Conservation (phyloP, 2,888 invertebrate genomes). For the Callinectes sapidus region DNA sequence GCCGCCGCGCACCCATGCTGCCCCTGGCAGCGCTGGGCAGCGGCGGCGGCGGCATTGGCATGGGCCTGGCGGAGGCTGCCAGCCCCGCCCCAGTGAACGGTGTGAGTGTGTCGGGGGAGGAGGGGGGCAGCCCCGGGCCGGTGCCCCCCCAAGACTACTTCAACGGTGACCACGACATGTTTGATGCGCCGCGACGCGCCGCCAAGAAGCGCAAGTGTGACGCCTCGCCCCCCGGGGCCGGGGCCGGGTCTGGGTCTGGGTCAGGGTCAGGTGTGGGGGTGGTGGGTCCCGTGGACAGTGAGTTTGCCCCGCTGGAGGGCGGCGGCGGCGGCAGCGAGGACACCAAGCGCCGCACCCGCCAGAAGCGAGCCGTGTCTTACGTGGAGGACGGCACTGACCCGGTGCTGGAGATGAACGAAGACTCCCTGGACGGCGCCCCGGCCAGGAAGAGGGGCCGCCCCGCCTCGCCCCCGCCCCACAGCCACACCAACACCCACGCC, state of each 20-base stretch:
- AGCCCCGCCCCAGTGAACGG: constrained; percentile 62
- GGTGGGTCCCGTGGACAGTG: neutral
- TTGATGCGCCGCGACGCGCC: constrained; percentile 36
- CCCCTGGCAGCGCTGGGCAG: constrained; percentile 4
- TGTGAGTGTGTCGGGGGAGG: constrained; percentile 45
- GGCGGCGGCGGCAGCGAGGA: constrained; percentile 51
- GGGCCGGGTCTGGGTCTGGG: neutral
- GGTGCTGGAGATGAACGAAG: constrained; percentile 72
- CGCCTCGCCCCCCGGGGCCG: neutral
- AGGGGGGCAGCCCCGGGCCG: constrained; percentile 1
- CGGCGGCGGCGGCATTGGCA: constrained; percentile 31
- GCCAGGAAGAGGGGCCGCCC: constrained; percentile 62
- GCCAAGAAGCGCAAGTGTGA: constrained; percentile 57
- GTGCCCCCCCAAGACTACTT: constrained; percentile 47
- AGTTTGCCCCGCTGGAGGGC: neutral
- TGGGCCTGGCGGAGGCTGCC: constrained; percentile 23
- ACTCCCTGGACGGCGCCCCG: constrained; percentile 61
- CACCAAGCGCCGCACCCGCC: constrained; percentile 68
- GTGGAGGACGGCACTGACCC: constrained; percentile 72
- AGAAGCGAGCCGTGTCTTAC: constrained; percentile 70
- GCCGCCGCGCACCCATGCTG: neutral
- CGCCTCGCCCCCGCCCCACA: constrained; percentile 13
- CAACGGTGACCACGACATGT: constrained; percentile 58
- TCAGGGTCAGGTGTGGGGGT: neutral
- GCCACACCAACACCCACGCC: constrained; percentile 36